Conservation (phyloP, 1,140 invertebrate genomes). For the Triops cancriformis region DNA sequence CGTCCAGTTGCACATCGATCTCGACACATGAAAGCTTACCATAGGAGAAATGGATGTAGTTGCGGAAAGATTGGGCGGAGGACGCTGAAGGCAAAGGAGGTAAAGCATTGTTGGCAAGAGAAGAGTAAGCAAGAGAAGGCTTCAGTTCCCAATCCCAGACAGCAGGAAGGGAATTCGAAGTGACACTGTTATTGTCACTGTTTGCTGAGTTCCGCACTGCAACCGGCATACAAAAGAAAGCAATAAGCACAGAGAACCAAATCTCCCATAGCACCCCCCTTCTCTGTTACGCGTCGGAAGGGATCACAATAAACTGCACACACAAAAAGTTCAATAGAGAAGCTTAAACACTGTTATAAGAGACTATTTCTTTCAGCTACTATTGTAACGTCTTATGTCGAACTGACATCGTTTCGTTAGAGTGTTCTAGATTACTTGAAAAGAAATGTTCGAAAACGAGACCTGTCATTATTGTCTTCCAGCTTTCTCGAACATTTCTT, state of each 20-base stretch:
- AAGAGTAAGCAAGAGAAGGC: slow-evolving; percentile 1
- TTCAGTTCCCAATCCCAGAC: slow-evolving; percentile 5
- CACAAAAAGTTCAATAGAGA: too few species aligned
- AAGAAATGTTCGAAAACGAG: too few species aligned
- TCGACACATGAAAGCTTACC: slow-evolving; percentile 19
- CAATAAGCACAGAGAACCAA: neutral
- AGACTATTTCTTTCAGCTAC: too few species aligned
- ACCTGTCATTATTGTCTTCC: too few species aligned
- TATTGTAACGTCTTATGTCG: too few species aligned
- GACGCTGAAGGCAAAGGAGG: slow-evolving; percentile 15
- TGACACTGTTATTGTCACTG: neutral
- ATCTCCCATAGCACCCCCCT: neutral
- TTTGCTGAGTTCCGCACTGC: neutral
- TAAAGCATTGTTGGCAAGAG: neutral
- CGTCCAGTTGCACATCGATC: neutral
- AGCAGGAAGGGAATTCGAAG: neutral
- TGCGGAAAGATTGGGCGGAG: slow-evolving; percentile 15
- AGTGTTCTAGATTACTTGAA: too few species aligned
- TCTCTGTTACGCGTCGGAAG: neutral
- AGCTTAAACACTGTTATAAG: too few species aligned
- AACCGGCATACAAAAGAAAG: neutral
- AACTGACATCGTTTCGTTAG: too few species aligned
- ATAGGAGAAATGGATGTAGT: slow-evolving; percentile 27
- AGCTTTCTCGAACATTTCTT: too few species aligned
- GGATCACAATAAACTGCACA: too few species aligned